These are phyloP conservation scores for Pelecanus crispus DNA, from an alignment of 2,113 vertebrate species.

Conservation along the genomic window DNA sequence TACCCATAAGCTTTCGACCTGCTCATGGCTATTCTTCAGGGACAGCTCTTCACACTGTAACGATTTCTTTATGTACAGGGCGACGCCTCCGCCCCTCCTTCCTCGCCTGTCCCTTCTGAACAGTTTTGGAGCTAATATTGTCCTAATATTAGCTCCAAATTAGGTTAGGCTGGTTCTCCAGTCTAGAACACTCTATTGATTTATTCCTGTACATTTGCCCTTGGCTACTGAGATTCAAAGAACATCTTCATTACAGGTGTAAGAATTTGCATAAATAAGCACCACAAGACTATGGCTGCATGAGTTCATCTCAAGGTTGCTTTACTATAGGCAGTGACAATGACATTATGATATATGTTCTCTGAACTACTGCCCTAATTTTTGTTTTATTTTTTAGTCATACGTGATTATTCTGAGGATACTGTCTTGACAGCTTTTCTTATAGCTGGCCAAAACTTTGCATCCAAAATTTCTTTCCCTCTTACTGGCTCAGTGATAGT, in stretches of 20 bases:
- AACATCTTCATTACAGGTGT: background rate
- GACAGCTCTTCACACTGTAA: no score
- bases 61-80: no score
- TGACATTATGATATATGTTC: background rate
- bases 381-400: background rate
- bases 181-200: background rate
- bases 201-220: background rate
- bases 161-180: background rate
- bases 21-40: no score
- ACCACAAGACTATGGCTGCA: rapidly evolving
- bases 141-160: background rate
- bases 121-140: background rate
- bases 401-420: background rate
- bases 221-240: background rate
- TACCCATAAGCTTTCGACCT: no score
- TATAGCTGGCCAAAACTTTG: background rate
- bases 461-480: background rate
- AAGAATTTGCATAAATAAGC: background rate
- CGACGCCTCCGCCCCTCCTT: no score
- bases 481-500: background rate
- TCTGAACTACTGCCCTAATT: background rate
- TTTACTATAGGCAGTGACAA: background rate
- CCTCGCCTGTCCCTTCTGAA: no score
- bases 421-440: background rate
- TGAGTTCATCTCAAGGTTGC: background rate